These are phyloP conservation scores for Sapayoa aenigma DNA, from an alignment of 2,113 vertebrate species.

Conservation along the genomic window DNA sequence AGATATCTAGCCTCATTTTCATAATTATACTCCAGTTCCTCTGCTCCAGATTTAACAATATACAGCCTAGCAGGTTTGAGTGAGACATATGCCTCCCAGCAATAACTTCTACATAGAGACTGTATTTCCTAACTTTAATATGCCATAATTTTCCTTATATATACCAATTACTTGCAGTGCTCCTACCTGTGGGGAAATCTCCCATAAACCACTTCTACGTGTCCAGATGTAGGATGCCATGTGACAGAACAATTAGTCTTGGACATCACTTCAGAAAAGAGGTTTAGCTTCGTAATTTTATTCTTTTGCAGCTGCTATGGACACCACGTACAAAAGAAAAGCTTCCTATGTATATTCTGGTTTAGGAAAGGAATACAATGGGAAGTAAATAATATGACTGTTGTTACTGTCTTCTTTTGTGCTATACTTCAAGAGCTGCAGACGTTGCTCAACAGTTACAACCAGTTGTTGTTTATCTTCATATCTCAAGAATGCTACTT, in stretches of 20 bases:
- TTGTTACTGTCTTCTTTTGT: background rate
- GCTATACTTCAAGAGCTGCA: background rate
- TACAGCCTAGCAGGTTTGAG: background rate
- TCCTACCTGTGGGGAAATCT: background rate
- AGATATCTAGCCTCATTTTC: background rate
- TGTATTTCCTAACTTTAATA: background rate
- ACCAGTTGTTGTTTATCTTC: background rate
- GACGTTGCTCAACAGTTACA: background rate
- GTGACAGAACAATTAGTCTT: background rate
- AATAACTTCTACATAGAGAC: background rate
- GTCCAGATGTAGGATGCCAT: background rate
- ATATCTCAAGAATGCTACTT: background rate
- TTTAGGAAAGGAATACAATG: background rate
- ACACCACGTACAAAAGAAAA: background rate
- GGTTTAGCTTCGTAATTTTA: background rate
- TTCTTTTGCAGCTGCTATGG: background rate
- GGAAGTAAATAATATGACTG: background rate
- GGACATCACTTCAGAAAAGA: background rate
- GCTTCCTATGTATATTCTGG: background rate
- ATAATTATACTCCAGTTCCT: background rate
- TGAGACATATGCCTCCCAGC: background rate
- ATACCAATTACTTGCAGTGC: background rate
- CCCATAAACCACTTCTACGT: background rate
- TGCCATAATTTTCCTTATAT: background rate
- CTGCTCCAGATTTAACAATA: background rate